Evolutionary conservation across 2,797 vertebrate species (phyloP).

Genomic region (Myotis planiceps): DNA sequence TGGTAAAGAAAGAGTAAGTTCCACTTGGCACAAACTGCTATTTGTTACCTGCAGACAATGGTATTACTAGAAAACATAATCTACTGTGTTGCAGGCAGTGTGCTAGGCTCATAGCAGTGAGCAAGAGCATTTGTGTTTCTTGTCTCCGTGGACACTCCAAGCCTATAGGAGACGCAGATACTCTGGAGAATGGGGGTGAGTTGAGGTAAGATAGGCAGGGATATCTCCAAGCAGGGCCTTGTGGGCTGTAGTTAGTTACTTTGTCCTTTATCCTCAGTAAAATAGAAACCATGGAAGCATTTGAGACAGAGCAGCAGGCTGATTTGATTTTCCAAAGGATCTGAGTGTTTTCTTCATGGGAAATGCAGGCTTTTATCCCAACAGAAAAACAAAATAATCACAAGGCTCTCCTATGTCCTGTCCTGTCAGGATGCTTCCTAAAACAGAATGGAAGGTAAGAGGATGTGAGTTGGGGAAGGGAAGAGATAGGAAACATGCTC

Average conservation of each 20-base stretch:
- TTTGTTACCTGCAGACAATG: background rate
- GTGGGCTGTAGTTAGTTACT: background rate
- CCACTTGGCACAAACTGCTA: background rate
- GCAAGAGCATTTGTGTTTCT: background rate
- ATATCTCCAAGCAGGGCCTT: background rate
- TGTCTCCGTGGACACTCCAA: fast-evolving
- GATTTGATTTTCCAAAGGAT: background rate
- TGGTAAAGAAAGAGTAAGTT: background rate
- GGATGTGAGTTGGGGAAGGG: background rate
- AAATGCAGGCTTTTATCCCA: background rate
- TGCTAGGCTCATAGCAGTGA: background rate
- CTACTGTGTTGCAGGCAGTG: background rate
- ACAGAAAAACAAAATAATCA: background rate
- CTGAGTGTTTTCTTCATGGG: background rate
- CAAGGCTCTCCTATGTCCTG: background rate
- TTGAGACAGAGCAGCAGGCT: background rate
- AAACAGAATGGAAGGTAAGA: background rate
- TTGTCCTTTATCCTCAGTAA: background rate
- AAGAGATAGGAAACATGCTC: background rate
- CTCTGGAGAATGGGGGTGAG: fast-evolving
- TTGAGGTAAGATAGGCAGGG: background rate
- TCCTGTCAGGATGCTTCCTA: background rate
- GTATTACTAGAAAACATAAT: background rate
- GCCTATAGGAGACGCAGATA: background rate
- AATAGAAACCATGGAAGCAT: background rate